Percentiles rank a stretch among this genome's conserved stretches.
These are phyloP conservation scores for Polyommatus iphigenia DNA, from an alignment of 2,888 invertebrate genomes.

Conservation along the genomic window DNA sequence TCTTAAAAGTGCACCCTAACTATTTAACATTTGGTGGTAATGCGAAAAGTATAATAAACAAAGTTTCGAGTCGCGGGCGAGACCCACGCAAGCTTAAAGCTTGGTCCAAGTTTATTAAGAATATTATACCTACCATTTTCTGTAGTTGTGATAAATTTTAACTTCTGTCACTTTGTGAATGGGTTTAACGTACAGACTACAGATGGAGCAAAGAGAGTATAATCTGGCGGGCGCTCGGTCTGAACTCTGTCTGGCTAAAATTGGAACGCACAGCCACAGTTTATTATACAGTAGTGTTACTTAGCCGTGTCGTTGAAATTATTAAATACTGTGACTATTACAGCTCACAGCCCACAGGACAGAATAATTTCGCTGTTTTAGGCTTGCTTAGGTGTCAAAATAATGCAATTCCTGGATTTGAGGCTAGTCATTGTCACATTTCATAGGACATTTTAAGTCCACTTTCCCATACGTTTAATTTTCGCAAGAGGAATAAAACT, in stretches of 20 bases:
- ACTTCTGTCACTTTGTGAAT: conserved; percentile 29
- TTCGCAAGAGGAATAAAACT: too few species aligned
- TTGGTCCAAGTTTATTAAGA: conserved; percentile 18
- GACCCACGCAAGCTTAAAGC: conserved; percentile 24
- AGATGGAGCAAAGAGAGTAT: conserved; percentile 22
- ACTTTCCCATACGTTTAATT: too few species aligned
- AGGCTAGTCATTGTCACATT: too few species aligned
- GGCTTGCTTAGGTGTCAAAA: too few species aligned
- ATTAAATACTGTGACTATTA: too few species aligned
- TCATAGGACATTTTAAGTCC: too few species aligned
- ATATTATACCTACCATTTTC: conserved; percentile 31
- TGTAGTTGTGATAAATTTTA: conserved; percentile 31
- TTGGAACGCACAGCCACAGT: conserved; percentile 12
- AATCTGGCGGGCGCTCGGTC: conserved; percentile 24
- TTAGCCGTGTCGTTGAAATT: too few species aligned
- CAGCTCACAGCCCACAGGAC: too few species aligned
- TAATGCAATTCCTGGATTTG: too few species aligned
- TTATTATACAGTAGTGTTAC: not conserved
- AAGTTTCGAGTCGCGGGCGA: conserved; percentile 24
- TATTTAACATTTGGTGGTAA: conserved; percentile 13
- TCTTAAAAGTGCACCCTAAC: not conserved
- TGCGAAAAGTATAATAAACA: conserved; percentile 25
- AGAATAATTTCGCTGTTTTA: too few species aligned
- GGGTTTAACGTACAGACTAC: conserved; percentile 30
- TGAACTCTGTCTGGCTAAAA: conserved; percentile 26